Evolutionary conservation across 2,888 invertebrate genomes (phyloP), one percentile per base, ranked within the genome.

Genomic region (Tuta absoluta): DNA sequence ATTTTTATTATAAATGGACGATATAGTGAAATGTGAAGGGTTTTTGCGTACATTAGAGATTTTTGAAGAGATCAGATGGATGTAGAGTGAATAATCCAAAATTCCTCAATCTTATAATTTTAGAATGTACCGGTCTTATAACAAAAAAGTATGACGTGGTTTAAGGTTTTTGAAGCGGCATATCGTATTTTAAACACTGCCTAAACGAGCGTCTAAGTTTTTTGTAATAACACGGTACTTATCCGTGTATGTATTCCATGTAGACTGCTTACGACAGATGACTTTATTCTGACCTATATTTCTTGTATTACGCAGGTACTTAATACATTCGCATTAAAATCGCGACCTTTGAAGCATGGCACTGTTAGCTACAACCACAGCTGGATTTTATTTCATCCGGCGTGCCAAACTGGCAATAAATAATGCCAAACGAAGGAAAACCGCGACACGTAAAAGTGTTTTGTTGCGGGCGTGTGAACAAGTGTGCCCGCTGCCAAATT

Each of bases 351-450:
- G 45, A 45, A 45, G 41, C 41, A 41, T 14, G 8, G 10, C 10
- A 45, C 45, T 17, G n/a, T 45, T n/a, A 17, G 45, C 17, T 33
- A 33, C n/a, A 45, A 45, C 45, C 45, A 17, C 45, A 45, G 45
- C 45, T 45, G 45, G 45, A 45, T 45, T 45, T 45, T 45, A 45
- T 45, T 45, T 45, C 45, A 45, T 45, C 17, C 45, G 45, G 45
- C 45, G 45, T 45, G 45, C 45, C 45, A 45, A 45, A 45, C 45
- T 45, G n/a, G 45, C 45, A 45, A 45, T 45, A 45, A 45, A 45
- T 45, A 45, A 45, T 45, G 45, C 17, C 45, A n/a, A n/a, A 45
- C 45, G n/a, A 45, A 45, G 45, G 45, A 45, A 45, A 45, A 45
- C 45, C 45, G 45, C 45, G 45, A 11, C 45, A 45, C 45, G 45